phyloP scores from a whole-genome alignment of 2,888 invertebrate species.

The Oxycera nigricornis region DNA sequence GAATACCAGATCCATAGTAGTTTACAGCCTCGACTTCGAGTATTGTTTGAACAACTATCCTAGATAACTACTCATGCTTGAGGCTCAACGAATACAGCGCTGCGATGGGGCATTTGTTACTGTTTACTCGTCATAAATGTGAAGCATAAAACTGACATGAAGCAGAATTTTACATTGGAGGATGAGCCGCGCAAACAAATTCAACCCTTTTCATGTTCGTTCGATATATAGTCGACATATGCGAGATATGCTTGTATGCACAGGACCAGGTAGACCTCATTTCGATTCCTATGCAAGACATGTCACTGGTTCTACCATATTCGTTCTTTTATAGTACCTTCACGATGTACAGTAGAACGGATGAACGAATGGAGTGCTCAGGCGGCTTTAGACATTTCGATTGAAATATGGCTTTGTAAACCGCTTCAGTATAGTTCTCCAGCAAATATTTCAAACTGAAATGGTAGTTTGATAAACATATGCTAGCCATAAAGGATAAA shows the following conservation, averaged over 20 bases:
- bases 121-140: conserved; percentile 35
- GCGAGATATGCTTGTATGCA: too few relatives aligned
- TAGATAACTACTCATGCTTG: conserved; percentile 37
- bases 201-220: conserved; percentile 31
- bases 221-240: neutral
- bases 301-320: neutral
- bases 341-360: neutral
- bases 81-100: neutral
- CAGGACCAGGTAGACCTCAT: conserved; percentile 8
- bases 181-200: conserved; percentile 11
- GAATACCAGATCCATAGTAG: neutral
- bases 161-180: conserved; percentile 17
- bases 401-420: too few relatives aligned
- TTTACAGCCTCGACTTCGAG: conserved; percentile 6
- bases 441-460: too few relatives aligned
- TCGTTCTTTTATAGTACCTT: neutral
- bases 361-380: neutral
- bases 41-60: conserved; percentile 38
- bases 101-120: neutral
- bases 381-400: neutral
- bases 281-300: conserved; percentile 25
- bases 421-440: too few relatives aligned
- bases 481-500: too few relatives aligned
- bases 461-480: too few relatives aligned
- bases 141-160: conserved; percentile 34